Base-by-base conservation (phyloP, 2,888 invertebrate genomes). In the Ischnus inquisitorius region DNA sequence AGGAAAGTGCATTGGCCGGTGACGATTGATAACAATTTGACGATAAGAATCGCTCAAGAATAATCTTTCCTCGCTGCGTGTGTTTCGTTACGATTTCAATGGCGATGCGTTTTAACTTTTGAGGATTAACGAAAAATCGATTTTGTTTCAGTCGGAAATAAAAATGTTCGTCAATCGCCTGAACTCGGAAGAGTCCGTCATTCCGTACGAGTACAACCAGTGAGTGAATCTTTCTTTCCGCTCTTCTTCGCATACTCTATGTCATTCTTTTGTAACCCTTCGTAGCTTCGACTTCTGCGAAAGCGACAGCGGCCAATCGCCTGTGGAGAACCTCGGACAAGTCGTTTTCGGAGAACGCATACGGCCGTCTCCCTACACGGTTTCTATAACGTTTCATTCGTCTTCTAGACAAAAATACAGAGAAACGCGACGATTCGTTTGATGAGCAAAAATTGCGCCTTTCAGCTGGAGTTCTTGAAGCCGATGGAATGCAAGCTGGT, bases 281-380 rank as follows among this genome's bases (percentile, higher is more conserved):
- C 94, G 46, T 92, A 96, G 96, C 93, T 99, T 99, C 94, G 99
- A 99, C 94, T 99, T 99, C 93, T 99, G 99, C 93, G 92, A 95
- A 25, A 95, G 95, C 3, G 96, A 96, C 89, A 90, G 90, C 68
- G 95, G 95, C 39, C 95, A 97, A 88, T 98, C 98, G 0, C 99
- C 99, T 0, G 98, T 98, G 0, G 99, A 99, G 94, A 99, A 99
- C 92, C 95, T 99, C 74, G 99, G 99, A 0, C 99, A 99, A 94
- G 99, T 99, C 51, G 98, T 99, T 0, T 99, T 99, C 93, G 99
- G 99, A n/a, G 99, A 99, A 94, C 95, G 99, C 90, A 99, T 99
- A 91, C 95, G 98, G 75, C 97, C 99, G 0, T 99, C 99, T 72
- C 97, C 97, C 0, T 99, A 99, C 91, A 96, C 97, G 93, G 97